Evolutionary conservation across 2,797 vertebrate species (phyloP).

Genomic region (Loris lydekkerianus): DNA sequence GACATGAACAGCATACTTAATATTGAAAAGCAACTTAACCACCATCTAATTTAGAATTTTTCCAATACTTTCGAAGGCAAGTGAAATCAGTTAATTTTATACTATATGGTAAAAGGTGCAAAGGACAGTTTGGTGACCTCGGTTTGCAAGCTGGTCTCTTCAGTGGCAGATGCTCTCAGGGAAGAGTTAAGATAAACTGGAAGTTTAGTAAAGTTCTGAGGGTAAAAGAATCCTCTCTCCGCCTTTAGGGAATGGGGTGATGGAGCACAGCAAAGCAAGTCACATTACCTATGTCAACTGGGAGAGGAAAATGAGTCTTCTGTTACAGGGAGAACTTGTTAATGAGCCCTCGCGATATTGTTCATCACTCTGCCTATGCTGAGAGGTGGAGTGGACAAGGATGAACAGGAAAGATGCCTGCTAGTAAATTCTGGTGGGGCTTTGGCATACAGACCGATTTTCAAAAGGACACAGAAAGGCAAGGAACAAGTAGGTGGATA

Average conservation of each 20-base stretch:
- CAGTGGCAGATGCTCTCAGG: not conserved
- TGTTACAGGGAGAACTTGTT: slow-evolving; percentile 6
- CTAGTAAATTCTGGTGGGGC: not conserved
- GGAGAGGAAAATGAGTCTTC: slow-evolving; percentile 41
- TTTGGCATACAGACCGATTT: slow-evolving; percentile 58
- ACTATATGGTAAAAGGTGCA: not conserved
- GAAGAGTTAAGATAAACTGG: not conserved
- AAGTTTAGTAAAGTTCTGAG: not conserved
- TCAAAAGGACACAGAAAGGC: slow-evolving; percentile 66
- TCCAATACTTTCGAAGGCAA: not conserved
- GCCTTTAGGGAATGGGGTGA: not conserved
- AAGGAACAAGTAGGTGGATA: slow-evolving; percentile 78
- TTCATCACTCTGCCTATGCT: not conserved
- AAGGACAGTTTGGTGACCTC: slow-evolving; percentile 42
- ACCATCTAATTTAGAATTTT: not conserved
- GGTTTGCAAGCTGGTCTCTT: slow-evolving; percentile 34
- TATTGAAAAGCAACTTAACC: slow-evolving; percentile 45
- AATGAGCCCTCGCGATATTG: slow-evolving; percentile 41
- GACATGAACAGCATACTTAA: not conserved
- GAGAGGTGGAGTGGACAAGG: slow-evolving; percentile 31
- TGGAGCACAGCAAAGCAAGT: not conserved
- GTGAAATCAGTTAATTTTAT: slow-evolving; percentile 31
- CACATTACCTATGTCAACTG: not conserved
- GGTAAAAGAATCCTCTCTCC: not conserved
- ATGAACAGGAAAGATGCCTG: not conserved